phyloP scores from a whole-genome alignment of 2,888 invertebrate species.

The Trisateles emortualis region DNA sequence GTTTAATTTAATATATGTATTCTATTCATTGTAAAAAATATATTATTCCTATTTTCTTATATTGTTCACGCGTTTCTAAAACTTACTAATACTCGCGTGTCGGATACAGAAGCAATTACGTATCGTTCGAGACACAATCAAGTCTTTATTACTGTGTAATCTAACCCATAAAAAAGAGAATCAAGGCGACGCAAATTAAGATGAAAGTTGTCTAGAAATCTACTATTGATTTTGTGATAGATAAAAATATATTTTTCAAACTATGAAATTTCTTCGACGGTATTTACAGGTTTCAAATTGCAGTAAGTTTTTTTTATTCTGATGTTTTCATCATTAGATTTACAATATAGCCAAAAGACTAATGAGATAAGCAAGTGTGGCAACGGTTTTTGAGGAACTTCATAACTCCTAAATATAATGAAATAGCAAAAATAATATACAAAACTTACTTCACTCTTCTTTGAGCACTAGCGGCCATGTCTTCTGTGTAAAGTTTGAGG shows the following conservation, averaged over 20 bases:
- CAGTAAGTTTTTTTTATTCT: too few relatives aligned
- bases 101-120: slow-evolving; percentile 33
- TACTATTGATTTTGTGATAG: neutral
- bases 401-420: too few relatives aligned
- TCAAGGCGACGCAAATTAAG: slow-evolving; percentile 48
- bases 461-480: slow-evolving; percentile 69
- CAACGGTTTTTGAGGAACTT: too few relatives aligned
- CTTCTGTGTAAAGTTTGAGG: slow-evolving; percentile 74
- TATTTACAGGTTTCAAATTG: too few relatives aligned
- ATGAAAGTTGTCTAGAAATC: slow-evolving; percentile 14
- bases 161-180: slow-evolving; percentile 31
- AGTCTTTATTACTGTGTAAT: slow-evolving; percentile 43
- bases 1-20: too few relatives aligned
- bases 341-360: too few relatives aligned
- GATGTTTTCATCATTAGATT: too few relatives aligned
- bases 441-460: slow-evolving; percentile 67
- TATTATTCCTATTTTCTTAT: too few relatives aligned
- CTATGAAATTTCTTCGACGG: too few relatives aligned
- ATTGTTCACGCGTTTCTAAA: neutral
- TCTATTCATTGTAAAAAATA: too few relatives aligned
- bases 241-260: too few relatives aligned
- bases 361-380: too few relatives aligned
- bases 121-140: slow-evolving; percentile 39
- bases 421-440: neutral
- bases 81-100: slow-evolving; percentile 26